Conservation (phyloP, 1,140 invertebrate genomes). For the Drosophila setifemur region DNA sequence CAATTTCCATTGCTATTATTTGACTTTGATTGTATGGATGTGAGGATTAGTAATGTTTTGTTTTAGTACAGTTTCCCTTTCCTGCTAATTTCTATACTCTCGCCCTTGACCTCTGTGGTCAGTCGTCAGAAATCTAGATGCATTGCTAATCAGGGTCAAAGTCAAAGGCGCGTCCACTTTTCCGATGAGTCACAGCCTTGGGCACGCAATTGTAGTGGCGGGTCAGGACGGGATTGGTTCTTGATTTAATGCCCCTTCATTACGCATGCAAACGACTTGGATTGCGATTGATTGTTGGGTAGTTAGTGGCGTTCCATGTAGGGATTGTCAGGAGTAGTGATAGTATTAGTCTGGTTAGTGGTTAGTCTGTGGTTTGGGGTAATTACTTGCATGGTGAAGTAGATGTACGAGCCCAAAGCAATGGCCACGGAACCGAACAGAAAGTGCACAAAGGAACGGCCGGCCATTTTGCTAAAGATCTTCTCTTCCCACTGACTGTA, state of each 20-base stretch:
- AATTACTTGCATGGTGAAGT: conserved; percentile 75
- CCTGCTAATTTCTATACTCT: neutral
- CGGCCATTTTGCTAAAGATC: conserved; percentile 50
- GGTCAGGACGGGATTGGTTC: too few species aligned
- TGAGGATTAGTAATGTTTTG: too few species aligned
- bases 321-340: neutral
- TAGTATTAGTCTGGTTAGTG: conserved; percentile 5
- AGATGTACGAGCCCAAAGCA: conserved; percentile 73
- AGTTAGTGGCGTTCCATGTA: too few species aligned
- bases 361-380: conserved; percentile 25
- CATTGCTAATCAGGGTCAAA: conserved; percentile 36
- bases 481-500: conserved; percentile 8
- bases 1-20: too few species aligned
- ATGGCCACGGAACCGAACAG: conserved; percentile 68
- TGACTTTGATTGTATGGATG: too few species aligned
- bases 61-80: too few species aligned
- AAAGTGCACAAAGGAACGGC: conserved; percentile 65
- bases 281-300: conserved; percentile 7
- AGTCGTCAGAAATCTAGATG: neutral
- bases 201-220: neutral
- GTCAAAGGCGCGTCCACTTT: conserved; percentile 7
- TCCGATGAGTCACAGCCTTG: conserved; percentile 19
- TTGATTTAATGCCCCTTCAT: conserved; percentile 1
- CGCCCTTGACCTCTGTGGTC: conserved; percentile 3
- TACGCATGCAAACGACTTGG: conserved; percentile 58